A percentile compares a stretch with the other conserved stretches of the same genome.
These are phyloP conservation scores for Temnothorax longispinosus DNA, from an alignment of 1,140 invertebrate species.

Conservation along the genomic window DNA sequence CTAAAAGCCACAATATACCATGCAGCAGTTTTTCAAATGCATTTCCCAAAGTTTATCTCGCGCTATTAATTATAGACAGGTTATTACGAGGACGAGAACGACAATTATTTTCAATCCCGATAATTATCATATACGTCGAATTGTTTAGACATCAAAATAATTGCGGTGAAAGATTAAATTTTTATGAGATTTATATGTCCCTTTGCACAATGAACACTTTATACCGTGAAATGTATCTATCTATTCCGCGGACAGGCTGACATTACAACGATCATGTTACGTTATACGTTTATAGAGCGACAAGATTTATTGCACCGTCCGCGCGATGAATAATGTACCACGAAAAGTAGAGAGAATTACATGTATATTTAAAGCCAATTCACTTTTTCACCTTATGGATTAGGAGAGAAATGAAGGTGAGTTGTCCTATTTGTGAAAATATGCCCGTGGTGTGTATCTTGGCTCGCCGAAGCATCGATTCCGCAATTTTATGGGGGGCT, in stretches of 20 bases:
- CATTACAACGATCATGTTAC: slow-evolving; percentile 12
- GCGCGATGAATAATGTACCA: slow-evolving; percentile 23
- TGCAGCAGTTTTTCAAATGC: slow-evolving; percentile 35
- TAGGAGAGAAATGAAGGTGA: neutral
- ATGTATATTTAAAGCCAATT: slow-evolving; percentile 37
- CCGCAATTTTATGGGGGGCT: slow-evolving; percentile 18
- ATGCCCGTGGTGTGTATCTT: neutral
- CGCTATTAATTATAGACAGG: slow-evolving; percentile 5
- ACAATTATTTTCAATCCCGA: slow-evolving; percentile 5
- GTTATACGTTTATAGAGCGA: slow-evolving; percentile 22
- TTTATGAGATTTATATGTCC: slow-evolving; percentile 16
- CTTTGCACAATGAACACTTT: neutral
- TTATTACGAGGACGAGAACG: neutral
- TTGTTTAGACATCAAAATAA: slow-evolving; percentile 22
- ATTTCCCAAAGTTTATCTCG: slow-evolving; percentile 36
- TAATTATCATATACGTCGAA: neutral
- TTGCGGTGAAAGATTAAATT: neutral
- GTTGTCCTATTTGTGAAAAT: slow-evolving; percentile 8
- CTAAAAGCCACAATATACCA: slow-evolving; percentile 10
- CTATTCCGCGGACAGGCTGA: neutral
- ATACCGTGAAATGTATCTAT: slow-evolving; percentile 7
- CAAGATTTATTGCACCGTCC: slow-evolving; percentile 10
- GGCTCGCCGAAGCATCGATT: slow-evolving; percentile 7
- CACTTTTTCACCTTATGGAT: neutral
- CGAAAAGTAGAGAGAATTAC: neutral